Evolutionary conservation across 2,797 vertebrate genomes (phyloP).

Genomic region (Sus cebifrons): DNA sequence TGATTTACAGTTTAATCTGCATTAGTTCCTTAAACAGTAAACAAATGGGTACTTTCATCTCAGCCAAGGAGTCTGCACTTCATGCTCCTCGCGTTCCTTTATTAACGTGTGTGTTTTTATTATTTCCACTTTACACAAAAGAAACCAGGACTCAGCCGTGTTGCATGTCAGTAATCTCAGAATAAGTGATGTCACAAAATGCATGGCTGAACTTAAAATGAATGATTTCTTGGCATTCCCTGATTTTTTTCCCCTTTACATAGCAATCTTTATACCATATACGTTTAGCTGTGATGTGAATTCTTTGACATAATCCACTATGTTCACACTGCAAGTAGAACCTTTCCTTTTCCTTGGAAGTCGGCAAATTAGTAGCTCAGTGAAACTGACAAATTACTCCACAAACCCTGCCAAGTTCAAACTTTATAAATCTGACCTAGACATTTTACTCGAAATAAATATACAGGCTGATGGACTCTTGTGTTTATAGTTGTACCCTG

Average conservation of each 20-base stretch:
- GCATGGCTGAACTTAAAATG: neutral
- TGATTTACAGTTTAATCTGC: neutral
- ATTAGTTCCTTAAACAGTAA: neutral
- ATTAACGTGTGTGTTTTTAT: neutral
- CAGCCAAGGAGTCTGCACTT: neutral
- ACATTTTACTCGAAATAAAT: constrained; percentile 86
- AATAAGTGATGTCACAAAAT: neutral
- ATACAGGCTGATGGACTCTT: constrained; percentile 75
- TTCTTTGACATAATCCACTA: neutral
- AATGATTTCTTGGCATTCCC: neutral
- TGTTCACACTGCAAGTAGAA: constrained; percentile 25
- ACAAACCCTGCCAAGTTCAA: constrained; percentile 78
- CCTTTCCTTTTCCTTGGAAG: constrained; percentile 44
- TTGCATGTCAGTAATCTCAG: neutral
- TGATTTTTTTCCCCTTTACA: neutral
- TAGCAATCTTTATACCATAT: neutral
- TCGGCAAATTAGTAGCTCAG: constrained; percentile 75
- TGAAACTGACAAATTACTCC: constrained; percentile 79
- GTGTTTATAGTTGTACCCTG: constrained; percentile 84
- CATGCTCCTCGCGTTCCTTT: neutral
- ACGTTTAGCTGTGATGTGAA: neutral
- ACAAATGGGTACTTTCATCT: neutral
- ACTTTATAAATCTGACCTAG: constrained; percentile 85
- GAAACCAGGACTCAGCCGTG: neutral
- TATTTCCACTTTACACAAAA: constrained; percentile 4